Evolutionary conservation across 2,797 vertebrate genomes (phyloP).

Genomic region (Cephalopachus bancanus): DNA sequence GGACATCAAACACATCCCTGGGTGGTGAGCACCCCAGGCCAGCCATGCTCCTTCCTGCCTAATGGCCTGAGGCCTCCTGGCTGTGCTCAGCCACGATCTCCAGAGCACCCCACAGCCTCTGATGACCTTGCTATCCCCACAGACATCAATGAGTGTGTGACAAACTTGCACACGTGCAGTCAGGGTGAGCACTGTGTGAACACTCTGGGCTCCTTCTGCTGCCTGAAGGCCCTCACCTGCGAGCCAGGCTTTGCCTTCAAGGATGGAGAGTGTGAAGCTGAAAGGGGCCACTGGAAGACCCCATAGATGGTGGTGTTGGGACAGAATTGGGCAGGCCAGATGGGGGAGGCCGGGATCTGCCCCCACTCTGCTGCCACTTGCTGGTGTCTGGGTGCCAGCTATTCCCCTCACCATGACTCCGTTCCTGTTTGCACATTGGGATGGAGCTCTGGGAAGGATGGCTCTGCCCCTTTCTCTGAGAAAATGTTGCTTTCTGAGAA

Average conservation of each 20-base stretch:
- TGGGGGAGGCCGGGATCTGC: not conserved
- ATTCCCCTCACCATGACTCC: accelerated
- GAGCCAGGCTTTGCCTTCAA: conserved; percentile 90
- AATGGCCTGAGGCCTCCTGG: not conserved
- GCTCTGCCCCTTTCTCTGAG: not conserved
- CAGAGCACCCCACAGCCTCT: not conserved
- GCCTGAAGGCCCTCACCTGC: conserved; percentile 92
- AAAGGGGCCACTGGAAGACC: not conserved
- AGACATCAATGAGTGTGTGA: conserved; percentile 96
- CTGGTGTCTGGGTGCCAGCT: not conserved
- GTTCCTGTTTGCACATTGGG: not conserved
- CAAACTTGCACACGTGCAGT: conserved; percentile 91
- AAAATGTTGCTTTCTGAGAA: not conserved
- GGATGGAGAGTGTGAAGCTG: conserved; percentile 93
- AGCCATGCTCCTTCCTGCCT: not conserved
- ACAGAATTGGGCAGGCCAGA: no score
- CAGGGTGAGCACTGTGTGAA: conserved; percentile 93
- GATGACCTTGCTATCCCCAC: conserved; percentile 45
- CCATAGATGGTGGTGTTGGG: not conserved
- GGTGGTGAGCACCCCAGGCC: no score
- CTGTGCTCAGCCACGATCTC: not conserved
- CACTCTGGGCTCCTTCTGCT: conserved; percentile 94
- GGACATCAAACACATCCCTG: no score
- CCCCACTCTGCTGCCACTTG: not conserved
- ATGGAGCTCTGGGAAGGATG: not conserved